Conservation (phyloP, 2,888 invertebrate species). For the Anaspis maculata region DNA sequence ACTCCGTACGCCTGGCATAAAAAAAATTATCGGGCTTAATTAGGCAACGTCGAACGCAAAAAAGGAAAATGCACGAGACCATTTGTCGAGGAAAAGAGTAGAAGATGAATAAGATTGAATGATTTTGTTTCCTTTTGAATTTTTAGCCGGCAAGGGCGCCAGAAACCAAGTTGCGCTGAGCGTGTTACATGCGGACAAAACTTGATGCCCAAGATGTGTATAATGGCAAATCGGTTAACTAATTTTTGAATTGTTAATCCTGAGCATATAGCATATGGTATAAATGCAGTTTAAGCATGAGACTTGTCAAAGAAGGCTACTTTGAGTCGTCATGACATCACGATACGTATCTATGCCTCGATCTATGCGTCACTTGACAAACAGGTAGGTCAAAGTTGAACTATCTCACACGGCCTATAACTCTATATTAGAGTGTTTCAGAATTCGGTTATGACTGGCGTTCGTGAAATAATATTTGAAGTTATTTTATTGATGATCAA, state of each 20-base stretch:
- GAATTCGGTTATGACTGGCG: no score
- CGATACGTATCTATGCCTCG: slow-evolving; percentile 3
- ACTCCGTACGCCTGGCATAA: no score
- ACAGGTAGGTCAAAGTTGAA: no score
- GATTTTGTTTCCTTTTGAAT: slow-evolving; percentile 8
- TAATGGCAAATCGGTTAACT: slow-evolving; percentile 21
- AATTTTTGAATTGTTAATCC: slow-evolving; percentile 31
- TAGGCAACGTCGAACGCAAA: no score
- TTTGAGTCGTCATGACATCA: slow-evolving; percentile 16
- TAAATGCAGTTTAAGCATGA: slow-evolving; percentile 25
- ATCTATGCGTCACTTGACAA: no score
- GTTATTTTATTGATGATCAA: no score
- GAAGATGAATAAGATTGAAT: slow-evolving; percentile 4
- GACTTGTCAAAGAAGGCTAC: slow-evolving; percentile 20
- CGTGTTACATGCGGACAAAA: slow-evolving; percentile 11
- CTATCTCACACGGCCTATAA: no score
- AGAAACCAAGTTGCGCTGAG: slow-evolving; percentile 6
- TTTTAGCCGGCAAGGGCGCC: slow-evolving; percentile 5
- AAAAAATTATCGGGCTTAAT: no score
- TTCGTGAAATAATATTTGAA: no score
- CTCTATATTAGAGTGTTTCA: no score
- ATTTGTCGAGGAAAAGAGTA: slow-evolving; percentile 5
- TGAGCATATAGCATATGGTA: no score
- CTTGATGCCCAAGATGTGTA: slow-evolving; percentile 17
- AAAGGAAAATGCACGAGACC: no score